phyloP scores from a whole-genome alignment of 2,113 vertebrate genomes.

The Amia ocellicauda region DNA sequence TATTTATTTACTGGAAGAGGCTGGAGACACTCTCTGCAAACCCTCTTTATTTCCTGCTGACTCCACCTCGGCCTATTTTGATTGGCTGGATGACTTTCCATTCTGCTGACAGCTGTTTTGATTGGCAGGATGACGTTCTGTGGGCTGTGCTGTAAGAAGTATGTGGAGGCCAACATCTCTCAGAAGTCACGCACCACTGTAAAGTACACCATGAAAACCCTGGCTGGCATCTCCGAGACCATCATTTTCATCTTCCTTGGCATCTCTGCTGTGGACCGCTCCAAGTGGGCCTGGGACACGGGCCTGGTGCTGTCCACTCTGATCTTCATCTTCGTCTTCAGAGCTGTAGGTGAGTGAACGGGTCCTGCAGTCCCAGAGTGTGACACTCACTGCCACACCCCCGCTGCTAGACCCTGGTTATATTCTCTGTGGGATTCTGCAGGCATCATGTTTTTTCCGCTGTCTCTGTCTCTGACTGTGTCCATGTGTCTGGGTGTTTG shows the following conservation, averaged over 20 bases:
- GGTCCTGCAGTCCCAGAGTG: neutral
- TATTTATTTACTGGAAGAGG: too few species aligned
- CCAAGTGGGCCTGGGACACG: constrained; percentile 96
- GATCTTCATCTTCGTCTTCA: constrained; percentile 90
- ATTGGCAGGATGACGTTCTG: constrained; percentile 87
- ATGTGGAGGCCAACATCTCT: constrained; percentile 96
- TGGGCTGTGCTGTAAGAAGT: constrained; percentile 92
- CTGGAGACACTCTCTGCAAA: too few species aligned
- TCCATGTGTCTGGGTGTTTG: neutral
- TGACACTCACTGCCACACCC: neutral
- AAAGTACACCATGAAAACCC: constrained; percentile 97
- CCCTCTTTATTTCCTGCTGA: too few species aligned
- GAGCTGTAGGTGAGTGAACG: constrained; percentile 77
- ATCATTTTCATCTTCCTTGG: constrained; percentile 97
- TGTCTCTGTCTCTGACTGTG: neutral
- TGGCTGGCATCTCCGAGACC: constrained; percentile 93
- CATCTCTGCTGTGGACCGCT: constrained; percentile 91
- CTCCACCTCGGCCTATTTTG: too few species aligned
- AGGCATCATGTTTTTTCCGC: too few species aligned
- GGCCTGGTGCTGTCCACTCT: constrained; percentile 89
- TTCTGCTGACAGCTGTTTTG: too few species aligned
- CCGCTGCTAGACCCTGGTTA: neutral
- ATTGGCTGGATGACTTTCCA: too few species aligned
- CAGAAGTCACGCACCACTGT: constrained; percentile 94
- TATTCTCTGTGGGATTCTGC: too few species aligned